Conservation (phyloP, 1,140 invertebrate species). For the Pissodes strobi region DNA sequence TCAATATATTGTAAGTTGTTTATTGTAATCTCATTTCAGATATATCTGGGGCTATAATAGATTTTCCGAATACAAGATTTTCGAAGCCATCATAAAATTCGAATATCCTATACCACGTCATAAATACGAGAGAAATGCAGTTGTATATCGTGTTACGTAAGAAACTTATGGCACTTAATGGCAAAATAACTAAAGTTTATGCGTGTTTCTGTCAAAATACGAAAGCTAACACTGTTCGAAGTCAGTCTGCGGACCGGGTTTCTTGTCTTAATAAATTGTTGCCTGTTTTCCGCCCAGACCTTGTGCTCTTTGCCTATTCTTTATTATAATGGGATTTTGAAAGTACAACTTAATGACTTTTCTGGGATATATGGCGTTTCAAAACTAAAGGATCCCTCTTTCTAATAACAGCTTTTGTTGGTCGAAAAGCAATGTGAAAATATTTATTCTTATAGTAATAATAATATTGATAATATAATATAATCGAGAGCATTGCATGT, state of each 20-base stretch:
- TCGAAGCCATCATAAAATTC: too few relatives aligned
- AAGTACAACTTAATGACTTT: slow-evolving; percentile 19
- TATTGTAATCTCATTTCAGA: too few relatives aligned
- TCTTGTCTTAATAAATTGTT: slow-evolving; percentile 31
- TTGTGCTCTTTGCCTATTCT: slow-evolving; percentile 20
- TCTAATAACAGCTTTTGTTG: too few relatives aligned
- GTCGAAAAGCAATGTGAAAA: too few relatives aligned
- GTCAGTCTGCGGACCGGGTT: slow-evolving; percentile 15
- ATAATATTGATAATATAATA: too few relatives aligned
- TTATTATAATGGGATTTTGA: slow-evolving; percentile 29
- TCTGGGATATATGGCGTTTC: slow-evolving; percentile 7
- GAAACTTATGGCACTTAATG: slow-evolving; percentile 26
- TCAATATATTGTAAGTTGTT: too few relatives aligned
- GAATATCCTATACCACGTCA: slow-evolving; percentile 4
- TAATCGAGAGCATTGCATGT: too few relatives aligned
- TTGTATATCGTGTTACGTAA: slow-evolving; percentile 24
- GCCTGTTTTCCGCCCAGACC: slow-evolving; percentile 24
- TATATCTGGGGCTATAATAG: too few relatives aligned
- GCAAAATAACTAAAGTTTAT: slow-evolving; percentile 32
- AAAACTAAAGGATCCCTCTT: background rate
- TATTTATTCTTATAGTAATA: too few relatives aligned
- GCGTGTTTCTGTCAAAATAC: slow-evolving; percentile 31
- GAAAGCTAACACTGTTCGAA: slow-evolving; percentile 32
- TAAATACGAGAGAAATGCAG: slow-evolving; percentile 14
- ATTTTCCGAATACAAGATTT: too few relatives aligned